Conservation (phyloP, 1,140 invertebrate species). For the Sinella curviseta region DNA sequence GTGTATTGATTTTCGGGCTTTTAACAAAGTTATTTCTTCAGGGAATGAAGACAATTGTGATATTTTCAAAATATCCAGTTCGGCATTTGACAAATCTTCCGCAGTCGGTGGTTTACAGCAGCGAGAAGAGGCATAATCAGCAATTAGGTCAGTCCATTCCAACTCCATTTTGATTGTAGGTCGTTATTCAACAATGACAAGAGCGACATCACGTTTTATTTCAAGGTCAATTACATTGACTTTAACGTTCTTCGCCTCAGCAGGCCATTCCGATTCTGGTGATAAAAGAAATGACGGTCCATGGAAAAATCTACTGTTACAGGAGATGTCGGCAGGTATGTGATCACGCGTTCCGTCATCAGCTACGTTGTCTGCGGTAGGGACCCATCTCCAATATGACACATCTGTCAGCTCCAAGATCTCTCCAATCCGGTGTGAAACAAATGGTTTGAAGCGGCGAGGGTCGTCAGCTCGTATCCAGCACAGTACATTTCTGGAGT, state of each 20-base stretch:
- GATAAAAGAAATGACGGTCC: conserved; percentile 31
- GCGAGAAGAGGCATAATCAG: too few species aligned
- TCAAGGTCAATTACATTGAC: not conserved
- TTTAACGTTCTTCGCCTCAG: not conserved
- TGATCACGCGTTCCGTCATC: conserved; percentile 31
- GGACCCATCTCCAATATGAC: conserved; percentile 43
- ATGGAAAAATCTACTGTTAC: conserved; percentile 29
- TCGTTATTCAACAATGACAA: too few species aligned
- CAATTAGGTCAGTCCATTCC: too few species aligned
- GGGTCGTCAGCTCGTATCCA: conserved; percentile 30
- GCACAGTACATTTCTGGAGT: conserved; percentile 24
- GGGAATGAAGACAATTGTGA: too few species aligned
- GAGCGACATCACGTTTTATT: not conserved
- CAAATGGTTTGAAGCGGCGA: conserved; percentile 39
- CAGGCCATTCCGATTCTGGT: not conserved
- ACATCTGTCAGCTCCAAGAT: conserved; percentile 39
- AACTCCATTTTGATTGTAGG: too few species aligned
- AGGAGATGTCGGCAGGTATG: not conserved
- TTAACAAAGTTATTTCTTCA: too few species aligned
- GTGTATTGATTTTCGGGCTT: too few species aligned
- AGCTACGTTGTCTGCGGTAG: conserved; percentile 41
- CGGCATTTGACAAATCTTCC: too few species aligned
- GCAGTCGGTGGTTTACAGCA: too few species aligned
- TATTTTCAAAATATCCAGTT: too few species aligned
- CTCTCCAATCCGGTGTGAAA: too few species aligned